These are phyloP conservation scores for Zonitis immaculata DNA, from an alignment of 2,888 invertebrate genomes.

Conservation along the genomic window DNA sequence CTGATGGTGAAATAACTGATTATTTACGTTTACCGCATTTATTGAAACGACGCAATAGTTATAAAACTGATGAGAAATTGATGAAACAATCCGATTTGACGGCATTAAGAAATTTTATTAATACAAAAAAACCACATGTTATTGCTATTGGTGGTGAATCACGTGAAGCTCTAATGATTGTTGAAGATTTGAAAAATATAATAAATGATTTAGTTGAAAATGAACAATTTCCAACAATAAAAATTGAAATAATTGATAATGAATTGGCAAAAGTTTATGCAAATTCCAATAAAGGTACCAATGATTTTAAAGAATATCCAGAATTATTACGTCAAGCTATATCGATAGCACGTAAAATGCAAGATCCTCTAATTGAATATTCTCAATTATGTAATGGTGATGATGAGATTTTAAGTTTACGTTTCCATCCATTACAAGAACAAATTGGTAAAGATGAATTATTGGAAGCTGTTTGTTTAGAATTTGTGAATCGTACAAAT, in stretches of 20 bases:
- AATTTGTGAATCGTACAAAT: conserved; percentile 92
- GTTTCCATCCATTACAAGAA: conserved; percentile 84
- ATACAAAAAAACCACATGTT: conserved; percentile 88
- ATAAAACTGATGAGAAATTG: conserved; percentile 61
- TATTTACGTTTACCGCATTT: conserved; percentile 84
- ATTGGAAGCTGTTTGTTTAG: conserved; percentile 76
- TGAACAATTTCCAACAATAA: conserved; percentile 81
- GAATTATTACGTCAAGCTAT: conserved; percentile 86
- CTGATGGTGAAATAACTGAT: conserved; percentile 90
- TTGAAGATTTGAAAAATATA: conserved; percentile 70
- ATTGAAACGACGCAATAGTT: conserved; percentile 74
- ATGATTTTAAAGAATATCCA: conserved; percentile 92
- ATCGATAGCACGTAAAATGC: conserved; percentile 84
- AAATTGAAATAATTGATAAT: conserved; percentile 90
- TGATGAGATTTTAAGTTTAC: conserved; percentile 92
- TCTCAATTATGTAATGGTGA: conserved; percentile 94
- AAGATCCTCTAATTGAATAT: conserved; percentile 95
- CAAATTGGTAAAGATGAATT: conserved; percentile 81
- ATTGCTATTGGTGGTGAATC: conserved; percentile 80
- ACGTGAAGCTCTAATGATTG: conserved; percentile 76
- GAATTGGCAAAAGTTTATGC: conserved; percentile 90
- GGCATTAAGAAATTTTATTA: conserved; percentile 75
- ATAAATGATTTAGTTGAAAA: conserved; percentile 71
- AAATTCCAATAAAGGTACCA: conserved; percentile 79
- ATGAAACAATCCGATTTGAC: conserved; percentile 55